Conservation (phyloP, 2,888 invertebrate genomes). For the Tenthredo distinguenda region DNA sequence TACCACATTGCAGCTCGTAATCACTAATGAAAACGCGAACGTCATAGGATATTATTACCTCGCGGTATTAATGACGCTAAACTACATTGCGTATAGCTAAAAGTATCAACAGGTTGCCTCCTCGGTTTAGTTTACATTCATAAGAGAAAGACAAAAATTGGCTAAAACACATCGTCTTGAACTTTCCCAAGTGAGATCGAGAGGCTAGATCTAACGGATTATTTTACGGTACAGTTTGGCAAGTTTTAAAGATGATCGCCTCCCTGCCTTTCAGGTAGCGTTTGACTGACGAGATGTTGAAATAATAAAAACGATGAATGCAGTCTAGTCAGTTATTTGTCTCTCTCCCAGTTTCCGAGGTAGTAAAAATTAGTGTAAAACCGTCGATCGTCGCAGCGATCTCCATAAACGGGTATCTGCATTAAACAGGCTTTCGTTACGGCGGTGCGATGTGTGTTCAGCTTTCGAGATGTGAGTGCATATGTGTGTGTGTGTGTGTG, state of each 20-base stretch:
- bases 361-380: constrained; percentile 1
- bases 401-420: constrained; percentile 28
- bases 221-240: constrained; percentile 8
- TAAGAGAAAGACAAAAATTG: not conserved
- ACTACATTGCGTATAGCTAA: not conserved
- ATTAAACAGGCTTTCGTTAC: constrained; percentile 32
- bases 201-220: not conserved
- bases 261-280: not conserved
- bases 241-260: not conserved
- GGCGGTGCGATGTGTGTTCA: not conserved
- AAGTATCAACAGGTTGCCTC: not conserved
- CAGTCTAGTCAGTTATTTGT: not conserved
- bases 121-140: not conserved
- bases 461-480: not conserved
- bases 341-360: not conserved
- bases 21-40: not conserved
- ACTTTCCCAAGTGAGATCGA: not conserved
- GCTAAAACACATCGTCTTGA: not conserved
- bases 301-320: not conserved
- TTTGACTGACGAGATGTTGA: not conserved
- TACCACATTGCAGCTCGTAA: not conserved
- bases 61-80: not conserved
- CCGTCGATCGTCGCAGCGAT: not conserved
- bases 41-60: not conserved
- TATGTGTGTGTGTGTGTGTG: not conserved